Evolutionary conservation across 2,888 invertebrate genomes (phyloP), one percentile per base, ranked within the genome.

Genomic region (Microchrysa polita): DNA sequence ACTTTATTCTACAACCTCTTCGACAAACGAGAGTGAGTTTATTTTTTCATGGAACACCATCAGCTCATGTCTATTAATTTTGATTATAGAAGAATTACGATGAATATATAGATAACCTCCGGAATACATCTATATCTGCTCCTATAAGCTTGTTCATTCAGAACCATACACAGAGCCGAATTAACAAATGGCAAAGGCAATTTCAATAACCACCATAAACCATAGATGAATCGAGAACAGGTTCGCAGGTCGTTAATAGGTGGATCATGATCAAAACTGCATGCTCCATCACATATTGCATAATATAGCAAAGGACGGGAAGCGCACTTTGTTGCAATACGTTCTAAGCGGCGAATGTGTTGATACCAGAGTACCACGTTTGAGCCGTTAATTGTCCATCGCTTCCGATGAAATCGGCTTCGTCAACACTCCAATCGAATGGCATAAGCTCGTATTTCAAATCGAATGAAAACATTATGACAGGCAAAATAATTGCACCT

Each of bases 401-500:
- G 65, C 65, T 65, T 65, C 65, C 65, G 65, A 20, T 22, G 23
- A 48, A 14, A 22, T 48, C 65, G 12, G 18, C 1, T 9, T 14
- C 12, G 22, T 16, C 22, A 14, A 10, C 44, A 14, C 65, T 10
- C 20, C 44, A 22, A 14, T 16, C 4, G 18, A 48, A 48, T 23
- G n/a, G n/a, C n/a, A n/a, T n/a, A n/a, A n/a, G n/a, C n/a, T 22
- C 65, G 34, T 65, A 65, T 48, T 48, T 65, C 48, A 65, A 22
- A 5, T 44, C 1, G 20, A 20, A 65, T 65, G 65, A 65, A 65
- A 65, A 48, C 42, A 27, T 65, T 65, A 65, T 65, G 65, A 65
- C 65, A 65, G 48, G n/a, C 34, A n/a, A 65, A 65, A 65, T 65
- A 65, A 65, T 65, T 65, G 65, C 65, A 65, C 16, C 65, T 65